Conservation (phyloP, 2,888 invertebrate species). For the Lasioglossum villosulum region DNA sequence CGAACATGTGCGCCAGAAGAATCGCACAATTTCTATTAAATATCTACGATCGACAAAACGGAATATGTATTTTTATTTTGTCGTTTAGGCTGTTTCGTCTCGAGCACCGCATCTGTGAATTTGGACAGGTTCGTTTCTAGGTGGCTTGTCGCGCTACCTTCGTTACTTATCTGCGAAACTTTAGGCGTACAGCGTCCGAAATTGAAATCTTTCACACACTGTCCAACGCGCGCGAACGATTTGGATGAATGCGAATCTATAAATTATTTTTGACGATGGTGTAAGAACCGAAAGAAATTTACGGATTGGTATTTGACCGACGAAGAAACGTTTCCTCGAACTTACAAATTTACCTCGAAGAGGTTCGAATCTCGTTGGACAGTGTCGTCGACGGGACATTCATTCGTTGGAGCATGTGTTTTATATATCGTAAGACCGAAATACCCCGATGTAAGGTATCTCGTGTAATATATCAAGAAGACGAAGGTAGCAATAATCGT, state of each 20-base stretch:
- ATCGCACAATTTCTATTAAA: no score
- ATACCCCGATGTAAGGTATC: not conserved
- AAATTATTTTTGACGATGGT: not conserved
- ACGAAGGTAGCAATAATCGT: slow-evolving; percentile 18
- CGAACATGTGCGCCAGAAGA: no score
- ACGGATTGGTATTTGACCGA: not conserved
- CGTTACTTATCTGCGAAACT: slow-evolving; percentile 32
- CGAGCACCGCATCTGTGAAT: slow-evolving; percentile 50
- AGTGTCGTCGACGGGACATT: not conserved
- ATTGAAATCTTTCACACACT: slow-evolving; percentile 12
- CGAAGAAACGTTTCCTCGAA: not conserved
- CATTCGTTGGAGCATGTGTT: slow-evolving; percentile 17
- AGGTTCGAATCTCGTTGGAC: not conserved
- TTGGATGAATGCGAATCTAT: not conserved
- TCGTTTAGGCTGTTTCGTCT: slow-evolving; percentile 38
- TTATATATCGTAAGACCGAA: not conserved
- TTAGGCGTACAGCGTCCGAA: slow-evolving; percentile 1
- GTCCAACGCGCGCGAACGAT: not conserved
- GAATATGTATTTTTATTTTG: slow-evolving; percentile 39
- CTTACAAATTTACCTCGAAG: not conserved
- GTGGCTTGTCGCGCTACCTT: slow-evolving; percentile 61
- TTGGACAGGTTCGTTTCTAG: slow-evolving; percentile 49
- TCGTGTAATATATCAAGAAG: slow-evolving; percentile 9
- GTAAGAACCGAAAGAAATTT: not conserved
- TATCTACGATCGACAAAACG: no score